Conservation (phyloP, 1,140 invertebrate species). For the Carposina sasakii region DNA sequence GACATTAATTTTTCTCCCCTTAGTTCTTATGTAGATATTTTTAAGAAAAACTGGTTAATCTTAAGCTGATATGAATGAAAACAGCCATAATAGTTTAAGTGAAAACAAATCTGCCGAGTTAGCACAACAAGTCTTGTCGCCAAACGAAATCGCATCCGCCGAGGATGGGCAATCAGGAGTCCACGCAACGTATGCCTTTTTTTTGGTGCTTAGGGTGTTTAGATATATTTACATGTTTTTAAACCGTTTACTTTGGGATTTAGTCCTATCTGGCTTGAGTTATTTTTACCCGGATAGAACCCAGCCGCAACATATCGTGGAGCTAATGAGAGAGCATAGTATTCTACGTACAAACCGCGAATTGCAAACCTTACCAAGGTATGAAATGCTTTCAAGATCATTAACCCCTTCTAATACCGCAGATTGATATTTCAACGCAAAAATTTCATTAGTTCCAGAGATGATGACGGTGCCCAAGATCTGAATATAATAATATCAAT, state of each 20-base stretch:
- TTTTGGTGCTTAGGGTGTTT: constrained; percentile 46
- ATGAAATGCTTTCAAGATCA: constrained; percentile 17
- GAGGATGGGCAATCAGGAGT: neutral
- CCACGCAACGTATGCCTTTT: constrained; percentile 43
- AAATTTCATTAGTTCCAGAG: constrained; percentile 32
- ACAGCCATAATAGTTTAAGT: constrained; percentile 28
- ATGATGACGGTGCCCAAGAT: constrained; percentile 3
- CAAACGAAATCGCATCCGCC: neutral
- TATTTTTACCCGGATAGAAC: constrained; percentile 32
- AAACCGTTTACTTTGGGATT: constrained; percentile 44
- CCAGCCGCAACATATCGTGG: constrained; percentile 41
- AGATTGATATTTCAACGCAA: constrained; percentile 16
- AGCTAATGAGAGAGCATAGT: constrained; percentile 38
- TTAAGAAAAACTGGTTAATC: constrained; percentile 24
- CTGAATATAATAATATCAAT: constrained; percentile 11
- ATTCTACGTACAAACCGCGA: constrained; percentile 30
- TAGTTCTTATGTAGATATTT: constrained; percentile 7
- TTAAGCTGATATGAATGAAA: constrained; percentile 49
- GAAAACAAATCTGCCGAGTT: constrained; percentile 25
- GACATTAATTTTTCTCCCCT: too few species aligned
- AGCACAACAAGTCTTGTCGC: constrained; percentile 9
- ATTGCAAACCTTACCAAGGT: constrained; percentile 29
- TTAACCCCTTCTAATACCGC: neutral
- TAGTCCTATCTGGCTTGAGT: constrained; percentile 29
- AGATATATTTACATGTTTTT: constrained; percentile 47